Base-by-base conservation (phyloP, 2,113 vertebrate species). In the Hippotragus niger region DNA sequence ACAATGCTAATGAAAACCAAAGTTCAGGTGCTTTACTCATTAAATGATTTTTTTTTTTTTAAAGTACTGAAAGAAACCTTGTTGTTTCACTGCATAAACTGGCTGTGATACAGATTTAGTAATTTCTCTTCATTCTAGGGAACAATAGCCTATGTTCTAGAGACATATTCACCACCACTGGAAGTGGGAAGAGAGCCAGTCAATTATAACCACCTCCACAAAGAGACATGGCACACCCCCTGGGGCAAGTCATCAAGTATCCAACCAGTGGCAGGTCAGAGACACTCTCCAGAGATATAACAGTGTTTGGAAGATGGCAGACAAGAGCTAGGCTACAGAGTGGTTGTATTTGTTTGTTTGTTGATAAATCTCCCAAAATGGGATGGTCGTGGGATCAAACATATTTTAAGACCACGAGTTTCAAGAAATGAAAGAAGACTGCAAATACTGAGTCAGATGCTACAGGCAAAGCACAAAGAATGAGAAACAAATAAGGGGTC, bases 11-110 rank as follows among this genome's bases (percentile, higher is more conserved):
- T 25, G 81, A 55, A 36, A 92, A 55, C 57, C 74, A 8, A 36
- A 95, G 78, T 91, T 93, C 71, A 96, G 82, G 45, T 31, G 7
- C 53, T 80, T 96, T 97, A 89, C n/a, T 94, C 87, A 95, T 71
- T 83, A 95, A 96, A 58, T 29, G 52, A 7, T 1, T 12, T 67
- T 10, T 12, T 57, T 55, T 64, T 64, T 71, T 71, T 47, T 62
- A 60, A 45, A 50, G 43, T 64, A 87, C 50, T 87, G 40, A 36
- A 87, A 92, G 11, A 88, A 52, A 81, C 15, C 10, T 90, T 23
- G 21, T 90, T 23, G 21, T 10, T 84, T 97, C 33, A 80, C 21
- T 55, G 31, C 14, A 40, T 58, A 78, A 47, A 83, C 17, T 62
- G 10, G 19, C 11, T 17, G 19, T 55, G 33, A 74, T 43, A 57